Evolutionary conservation across 2,113 vertebrate genomes (phyloP), one percentile per base, ranked within the genome.

Genomic region (Odontesthes bonariensis): DNA sequence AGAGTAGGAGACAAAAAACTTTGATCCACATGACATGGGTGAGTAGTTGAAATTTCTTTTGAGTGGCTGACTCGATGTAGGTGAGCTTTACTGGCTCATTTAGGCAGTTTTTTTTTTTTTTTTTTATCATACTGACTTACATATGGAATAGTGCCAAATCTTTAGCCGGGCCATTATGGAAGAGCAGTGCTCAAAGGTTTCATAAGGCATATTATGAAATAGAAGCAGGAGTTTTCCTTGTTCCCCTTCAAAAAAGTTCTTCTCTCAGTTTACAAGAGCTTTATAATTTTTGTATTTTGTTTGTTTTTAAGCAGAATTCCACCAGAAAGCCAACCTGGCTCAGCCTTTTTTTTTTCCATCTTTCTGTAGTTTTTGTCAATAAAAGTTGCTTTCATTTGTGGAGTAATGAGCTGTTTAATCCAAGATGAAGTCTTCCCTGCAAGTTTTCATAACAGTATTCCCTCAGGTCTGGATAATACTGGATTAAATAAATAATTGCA

Each of bases 11-110:
- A 73, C 63, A 55, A 75, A 49, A 79, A 69, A 68, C 59, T 75
- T 81, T 54, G 0, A 73, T 73, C 60, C 82, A 79, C 85, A 86
- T 86, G 85, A 79, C 73, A 92, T 92, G 91, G 91, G 91, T 92
- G 88, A 92, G 90, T 89, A 67, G 44, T 33, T 73, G 40, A 20
- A 40, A 46, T 63, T 5, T 62, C 62, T 40, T 63, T 52, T 51
- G 22, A 67, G 40, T 38, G 16, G 54, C 13, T 63, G 9, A 20
- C 12, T 60, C 33, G 57, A 10, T 6, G 17, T 23, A 33, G 16
- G 53, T 22, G 44, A 13, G 33, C 31, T 57, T 32, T 27, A 47
- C 13, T 77, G 4, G 16, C 14, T 35, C 19, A n/a, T 33, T 57
- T 14, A n/a, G n/a, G 19, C 20, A 32, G 5, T 14, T 20, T 55